Conservation (phyloP, 2,113 vertebrate species). For the Empidonax traillii region DNA sequence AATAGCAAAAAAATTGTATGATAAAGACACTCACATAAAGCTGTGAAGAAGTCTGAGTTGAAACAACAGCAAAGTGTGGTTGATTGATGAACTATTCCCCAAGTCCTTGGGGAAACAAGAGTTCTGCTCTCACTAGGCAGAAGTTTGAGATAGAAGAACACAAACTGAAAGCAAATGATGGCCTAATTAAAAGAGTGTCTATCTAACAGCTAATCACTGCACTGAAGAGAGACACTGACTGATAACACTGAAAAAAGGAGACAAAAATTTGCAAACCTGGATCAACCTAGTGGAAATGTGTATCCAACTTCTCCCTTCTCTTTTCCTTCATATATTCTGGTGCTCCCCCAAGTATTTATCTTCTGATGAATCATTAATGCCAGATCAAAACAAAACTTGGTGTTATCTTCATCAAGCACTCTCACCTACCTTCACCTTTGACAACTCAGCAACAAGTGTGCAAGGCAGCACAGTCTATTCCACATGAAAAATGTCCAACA, state of each 20-base stretch:
- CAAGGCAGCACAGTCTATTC: neutral
- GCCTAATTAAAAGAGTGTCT: neutral
- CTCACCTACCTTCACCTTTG: fast-evolving
- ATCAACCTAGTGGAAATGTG: neutral
- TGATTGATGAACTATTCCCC: neutral
- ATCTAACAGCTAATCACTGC: neutral
- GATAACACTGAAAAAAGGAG: neutral
- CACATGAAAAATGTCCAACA: fast-evolving
- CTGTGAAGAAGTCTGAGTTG: neutral
- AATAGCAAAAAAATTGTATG: neutral
- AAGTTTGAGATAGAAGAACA: neutral
- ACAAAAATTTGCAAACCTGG: neutral
- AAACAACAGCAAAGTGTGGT: neutral
- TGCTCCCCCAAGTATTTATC: neutral
- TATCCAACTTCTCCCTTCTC: neutral
- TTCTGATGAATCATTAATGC: neutral
- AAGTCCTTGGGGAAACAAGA: neutral
- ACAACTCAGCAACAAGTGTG: fast-evolving
- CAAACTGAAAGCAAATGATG: neutral
- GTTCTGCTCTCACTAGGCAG: neutral
- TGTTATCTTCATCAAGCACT: neutral
- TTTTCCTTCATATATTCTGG: neutral
- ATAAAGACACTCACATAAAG: neutral
- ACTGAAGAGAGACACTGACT: neutral
- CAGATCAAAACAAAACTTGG: neutral